Percentiles rank a stretch among this genome's conserved stretches.
These are phyloP conservation scores for Tipula confusa DNA, from an alignment of 2,888 invertebrate genomes.

Conservation along the genomic window DNA sequence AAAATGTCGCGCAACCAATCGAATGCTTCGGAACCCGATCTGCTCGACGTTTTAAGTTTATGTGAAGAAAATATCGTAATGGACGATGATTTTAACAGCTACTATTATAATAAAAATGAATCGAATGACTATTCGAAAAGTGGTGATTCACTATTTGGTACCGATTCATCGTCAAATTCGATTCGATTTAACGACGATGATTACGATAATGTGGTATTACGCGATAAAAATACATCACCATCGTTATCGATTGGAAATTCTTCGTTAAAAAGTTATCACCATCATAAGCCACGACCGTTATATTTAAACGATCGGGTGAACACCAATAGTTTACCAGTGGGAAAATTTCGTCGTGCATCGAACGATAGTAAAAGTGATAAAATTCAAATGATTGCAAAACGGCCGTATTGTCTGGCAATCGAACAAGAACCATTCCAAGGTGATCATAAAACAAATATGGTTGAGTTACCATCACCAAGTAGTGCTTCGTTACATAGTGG, in stretches of 20 bases:
- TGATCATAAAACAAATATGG: constrained; percentile 41
- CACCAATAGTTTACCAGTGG: constrained; percentile 28
- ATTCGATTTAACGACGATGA: constrained; percentile 33
- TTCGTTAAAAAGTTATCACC: not conserved
- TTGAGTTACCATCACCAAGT: constrained; percentile 49
- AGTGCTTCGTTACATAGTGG: constrained; percentile 50
- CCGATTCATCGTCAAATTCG: constrained; percentile 33
- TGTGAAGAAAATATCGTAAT: constrained; percentile 39
- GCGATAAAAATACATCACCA: constrained; percentile 40
- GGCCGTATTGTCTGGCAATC: constrained; percentile 45
- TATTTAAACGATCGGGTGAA: not conserved
- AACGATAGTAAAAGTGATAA: constrained; percentile 36
- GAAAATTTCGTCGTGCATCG: not conserved
- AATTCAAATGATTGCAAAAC: constrained; percentile 41
- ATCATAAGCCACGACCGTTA: not conserved
- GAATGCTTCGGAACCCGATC: constrained; percentile 44
- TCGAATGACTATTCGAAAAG: constrained; percentile 31
- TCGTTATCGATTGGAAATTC: not conserved
- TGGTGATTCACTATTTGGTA: constrained; percentile 1
- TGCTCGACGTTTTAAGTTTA: constrained; percentile 48
- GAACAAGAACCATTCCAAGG: constrained; percentile 48
- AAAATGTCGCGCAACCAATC: not conserved
- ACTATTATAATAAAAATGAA: constrained; percentile 27
- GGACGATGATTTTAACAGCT: constrained; percentile 33
- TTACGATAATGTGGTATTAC: constrained; percentile 43